phyloP scores from a whole-genome alignment of 2,113 vertebrate species.

The Poeciliopsis retropinna region DNA sequence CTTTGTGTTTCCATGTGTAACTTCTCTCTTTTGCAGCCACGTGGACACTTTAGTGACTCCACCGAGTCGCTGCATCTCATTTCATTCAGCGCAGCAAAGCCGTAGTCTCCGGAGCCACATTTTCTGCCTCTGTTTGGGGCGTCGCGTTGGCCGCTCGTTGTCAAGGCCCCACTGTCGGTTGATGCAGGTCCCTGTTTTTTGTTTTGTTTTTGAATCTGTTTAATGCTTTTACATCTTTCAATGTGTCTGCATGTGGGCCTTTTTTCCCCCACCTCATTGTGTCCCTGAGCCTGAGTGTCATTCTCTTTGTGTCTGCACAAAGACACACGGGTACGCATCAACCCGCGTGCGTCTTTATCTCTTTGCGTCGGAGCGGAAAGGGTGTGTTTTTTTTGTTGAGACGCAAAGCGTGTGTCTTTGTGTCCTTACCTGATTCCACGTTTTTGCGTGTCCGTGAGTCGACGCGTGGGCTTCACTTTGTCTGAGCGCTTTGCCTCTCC shows the following conservation, averaged over 20 bases:
- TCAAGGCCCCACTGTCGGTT: constrained; percentile 49
- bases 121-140: constrained; percentile 18
- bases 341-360: constrained; percentile 33
- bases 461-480: constrained; percentile 18
- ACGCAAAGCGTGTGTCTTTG: neutral
- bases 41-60: constrained; percentile 29
- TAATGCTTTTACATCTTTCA: constrained; percentile 24
- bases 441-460: neutral
- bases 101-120: constrained; percentile 26
- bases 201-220: constrained; percentile 3
- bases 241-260: constrained; percentile 38
- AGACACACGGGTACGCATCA: constrained; percentile 16
- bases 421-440: neutral
- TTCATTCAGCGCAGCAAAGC: constrained; percentile 38
- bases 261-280: constrained; percentile 15
- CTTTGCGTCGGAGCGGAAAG: constrained; percentile 37
- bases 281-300: constrained; percentile 23
- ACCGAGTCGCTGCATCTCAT: constrained; percentile 13
- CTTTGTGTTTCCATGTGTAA: neutral
- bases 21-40: constrained; percentile 24
- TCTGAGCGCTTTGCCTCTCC: constrained; percentile 46
- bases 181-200: constrained; percentile 17
- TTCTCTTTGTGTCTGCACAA: constrained; percentile 56
- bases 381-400: neutral
- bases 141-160: constrained; percentile 28